These are phyloP conservation scores for Halichoeres trimaculatus DNA, from an alignment of 2,113 vertebrate genomes.

Conservation along the genomic window DNA sequence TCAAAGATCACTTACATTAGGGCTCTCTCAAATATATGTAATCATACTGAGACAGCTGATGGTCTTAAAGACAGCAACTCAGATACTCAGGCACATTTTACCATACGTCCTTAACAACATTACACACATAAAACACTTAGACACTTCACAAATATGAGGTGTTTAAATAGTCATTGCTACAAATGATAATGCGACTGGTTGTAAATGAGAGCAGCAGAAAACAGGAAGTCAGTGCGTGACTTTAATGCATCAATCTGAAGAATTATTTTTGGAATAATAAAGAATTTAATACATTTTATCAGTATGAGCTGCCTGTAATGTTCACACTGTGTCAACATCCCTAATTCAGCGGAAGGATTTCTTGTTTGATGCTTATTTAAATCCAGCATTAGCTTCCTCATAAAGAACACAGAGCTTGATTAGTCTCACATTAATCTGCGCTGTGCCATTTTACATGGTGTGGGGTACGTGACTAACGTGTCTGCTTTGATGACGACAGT, in stretches of 20 bases:
- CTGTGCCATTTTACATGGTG: background rate
- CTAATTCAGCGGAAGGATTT: conserved; percentile 1
- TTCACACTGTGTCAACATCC: background rate
- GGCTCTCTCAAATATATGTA: conserved; percentile 46
- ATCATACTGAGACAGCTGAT: conserved; percentile 29
- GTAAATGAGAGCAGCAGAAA: conserved; percentile 26
- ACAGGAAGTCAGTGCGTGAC: conserved; percentile 2
- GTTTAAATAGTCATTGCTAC: conserved; percentile 13
- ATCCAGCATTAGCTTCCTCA: conserved; percentile 16
- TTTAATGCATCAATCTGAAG: conserved; percentile 12
- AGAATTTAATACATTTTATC: background rate
- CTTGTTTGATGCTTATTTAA: background rate
- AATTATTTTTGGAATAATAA: background rate
- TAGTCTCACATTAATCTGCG: conserved; percentile 7
- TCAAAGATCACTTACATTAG: conserved; percentile 48
- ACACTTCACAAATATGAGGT: background rate
- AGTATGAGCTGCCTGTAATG: background rate
- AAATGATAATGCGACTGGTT: conserved; percentile 22
- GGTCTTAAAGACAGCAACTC: conserved; percentile 2
- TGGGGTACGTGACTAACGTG: background rate
- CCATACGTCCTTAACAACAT: background rate
- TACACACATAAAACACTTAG: conserved; percentile 6
- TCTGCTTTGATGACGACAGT: background rate
- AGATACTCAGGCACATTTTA: conserved; percentile 5
- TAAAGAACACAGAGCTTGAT: background rate